Evolutionary conservation across 2,888 invertebrate genomes (phyloP), one percentile per base, ranked within the genome.

Genomic region (Dione juno): DNA sequence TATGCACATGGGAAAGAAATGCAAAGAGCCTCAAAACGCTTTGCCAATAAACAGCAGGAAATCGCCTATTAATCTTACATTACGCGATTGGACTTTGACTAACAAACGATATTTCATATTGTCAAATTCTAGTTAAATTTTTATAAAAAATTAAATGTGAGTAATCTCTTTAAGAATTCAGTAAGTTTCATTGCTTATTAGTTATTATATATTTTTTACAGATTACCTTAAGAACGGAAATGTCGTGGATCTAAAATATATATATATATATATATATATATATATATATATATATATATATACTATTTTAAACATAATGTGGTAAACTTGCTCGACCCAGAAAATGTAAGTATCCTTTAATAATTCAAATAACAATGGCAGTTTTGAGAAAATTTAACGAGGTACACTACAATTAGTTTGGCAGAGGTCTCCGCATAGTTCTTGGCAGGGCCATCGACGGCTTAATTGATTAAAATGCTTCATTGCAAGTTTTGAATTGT

Each of bases 401-500:
- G 74, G 74, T 71, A 72, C 71, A 71, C 64, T 67, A 66, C 70
- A 76, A 78, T 79, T 79, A 77, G 73, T 75, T 76, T 76, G 76
- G 76, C 76, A 75, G 68, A 61, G 69, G 57, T 64, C 61, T 48
- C 69, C 43, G 63, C 71, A 68, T 71, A 74, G 70, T 71, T 76
- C 75, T 76, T 76, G 76, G 76, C 76, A 75, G 72, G 66, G 43
- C 59, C 48, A 66, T 67, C 70, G 64, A 75, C 69, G 69, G 71
- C 75, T 71, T 76, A 76, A 75, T 76, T 76, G 75, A 75, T 76
- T 74, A 72, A 75, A 76, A 71, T 75, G 61, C 80, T 83, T 78
- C 81, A 79, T 80, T 81, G 79, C 80, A 82, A 81, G 72, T 77
- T 74, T 73, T 74, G 77, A 77, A 67, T 65, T 57, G 48, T 70